A percentile compares a stretch with the other conserved stretches of the same genome.
Evolutionary conservation across 2,888 invertebrate genomes (phyloP).

Genomic region (Lasioglossum morio): DNA sequence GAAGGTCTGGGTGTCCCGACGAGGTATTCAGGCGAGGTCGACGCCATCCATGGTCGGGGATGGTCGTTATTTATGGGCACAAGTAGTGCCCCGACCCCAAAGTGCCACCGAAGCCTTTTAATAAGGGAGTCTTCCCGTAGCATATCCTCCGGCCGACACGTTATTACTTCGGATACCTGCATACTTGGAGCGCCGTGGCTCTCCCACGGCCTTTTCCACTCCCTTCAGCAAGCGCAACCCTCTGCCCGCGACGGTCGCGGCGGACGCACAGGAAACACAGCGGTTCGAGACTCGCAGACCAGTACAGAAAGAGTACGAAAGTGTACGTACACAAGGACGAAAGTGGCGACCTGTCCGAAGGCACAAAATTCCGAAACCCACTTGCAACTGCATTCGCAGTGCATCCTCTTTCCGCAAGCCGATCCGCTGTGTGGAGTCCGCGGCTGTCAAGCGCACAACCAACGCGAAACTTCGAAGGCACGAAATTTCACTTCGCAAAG

Average conservation of each 20-base stretch:
- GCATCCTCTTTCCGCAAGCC: slow-evolving; percentile 29
- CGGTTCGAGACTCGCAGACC: neutral
- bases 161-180: slow-evolving; percentile 76
- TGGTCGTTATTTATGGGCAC: slow-evolving; percentile 71
- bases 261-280: neutral
- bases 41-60: neutral
- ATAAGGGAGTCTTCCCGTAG: slow-evolving; percentile 69
- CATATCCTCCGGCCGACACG: slow-evolving; percentile 64
- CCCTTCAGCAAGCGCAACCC: neutral
- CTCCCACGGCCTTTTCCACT: slow-evolving; percentile 11
- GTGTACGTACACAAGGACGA: neutral
- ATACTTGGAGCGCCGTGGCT: slow-evolving; percentile 68
- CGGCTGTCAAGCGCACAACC: slow-evolving; percentile 67
- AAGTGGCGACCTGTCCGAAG: neutral
- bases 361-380: slow-evolving; percentile 28
- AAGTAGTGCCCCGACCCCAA: slow-evolving; percentile 65
- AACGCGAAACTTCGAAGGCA: slow-evolving; percentile 51
- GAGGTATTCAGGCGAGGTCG: slow-evolving; percentile 27
- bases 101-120: slow-evolving; percentile 77
- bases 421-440: neutral
- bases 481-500: slow-evolving; percentile 58
- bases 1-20: neutral
- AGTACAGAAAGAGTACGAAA: neutral
- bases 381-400: neutral
- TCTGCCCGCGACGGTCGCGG: neutral